Evolutionary conservation across 2,113 vertebrate species (phyloP).

Genomic region (Dunckerocampus dactyliophorus): DNA sequence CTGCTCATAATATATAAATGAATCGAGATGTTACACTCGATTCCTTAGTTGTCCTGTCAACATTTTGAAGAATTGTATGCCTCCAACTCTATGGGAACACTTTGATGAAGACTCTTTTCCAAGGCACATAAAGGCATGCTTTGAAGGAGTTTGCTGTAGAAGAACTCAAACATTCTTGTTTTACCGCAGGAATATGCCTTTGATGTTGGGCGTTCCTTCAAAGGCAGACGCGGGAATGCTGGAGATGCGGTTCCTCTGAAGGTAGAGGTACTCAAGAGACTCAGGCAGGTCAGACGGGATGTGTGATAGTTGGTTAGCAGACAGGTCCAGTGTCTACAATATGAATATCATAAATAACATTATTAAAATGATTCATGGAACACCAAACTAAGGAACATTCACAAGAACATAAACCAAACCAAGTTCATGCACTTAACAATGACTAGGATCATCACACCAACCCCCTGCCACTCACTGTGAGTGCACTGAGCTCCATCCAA

Average conservation of each 20-base stretch:
- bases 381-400: not conserved
- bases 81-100: too few relatives aligned
- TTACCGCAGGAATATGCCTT: conserved; percentile 92
- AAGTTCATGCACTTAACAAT: too few relatives aligned
- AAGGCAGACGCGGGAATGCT: conserved; percentile 80
- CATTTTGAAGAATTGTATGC: too few relatives aligned
- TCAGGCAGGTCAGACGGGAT: conserved; percentile 85
- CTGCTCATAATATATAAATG: too few relatives aligned
- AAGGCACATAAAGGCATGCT: not conserved
- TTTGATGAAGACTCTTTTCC: too few relatives aligned
- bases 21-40: too few relatives aligned
- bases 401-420: not conserved
- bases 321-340: conserved; percentile 86
- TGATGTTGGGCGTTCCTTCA: conserved; percentile 90
- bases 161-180: not conserved
- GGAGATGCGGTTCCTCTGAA: conserved; percentile 90
- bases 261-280: conserved; percentile 88
- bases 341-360: too few relatives aligned
- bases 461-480: conserved; percentile 77
- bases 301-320: conserved; percentile 85
- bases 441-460: too few relatives aligned
- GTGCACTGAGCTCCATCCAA: conserved; percentile 83
- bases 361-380: not conserved
- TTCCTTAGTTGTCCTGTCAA: too few relatives aligned
- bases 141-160: not conserved